Evolutionary conservation across 2,113 vertebrate species (phyloP).

Genomic region (Catagonus wagneri): DNA sequence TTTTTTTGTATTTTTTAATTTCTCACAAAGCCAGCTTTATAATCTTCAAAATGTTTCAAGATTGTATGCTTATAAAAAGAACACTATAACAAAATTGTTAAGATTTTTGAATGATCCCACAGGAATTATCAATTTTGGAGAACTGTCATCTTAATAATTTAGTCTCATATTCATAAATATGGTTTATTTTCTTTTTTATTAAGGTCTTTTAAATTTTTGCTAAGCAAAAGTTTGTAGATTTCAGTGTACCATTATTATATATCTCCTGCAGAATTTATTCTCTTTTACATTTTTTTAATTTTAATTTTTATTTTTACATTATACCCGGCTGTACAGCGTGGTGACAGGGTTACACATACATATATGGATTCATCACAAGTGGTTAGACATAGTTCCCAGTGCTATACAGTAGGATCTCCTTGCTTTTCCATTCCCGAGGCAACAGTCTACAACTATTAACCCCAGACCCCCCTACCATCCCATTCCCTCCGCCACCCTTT

Average conservation of each 20-base stretch:
- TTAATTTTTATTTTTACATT: too few relatives aligned
- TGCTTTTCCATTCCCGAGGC: too few relatives aligned
- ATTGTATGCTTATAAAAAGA: neutral
- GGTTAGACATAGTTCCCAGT: too few relatives aligned
- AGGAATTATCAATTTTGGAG: neutral
- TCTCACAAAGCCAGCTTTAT: neutral
- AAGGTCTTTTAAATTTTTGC: neutral
- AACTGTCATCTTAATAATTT: neutral
- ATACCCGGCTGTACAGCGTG: too few relatives aligned
- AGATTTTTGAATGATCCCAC: neutral
- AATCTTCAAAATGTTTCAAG: neutral
- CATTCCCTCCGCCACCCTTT: too few relatives aligned
- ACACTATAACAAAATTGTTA: neutral
- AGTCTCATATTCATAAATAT: neutral
- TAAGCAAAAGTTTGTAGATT: neutral
- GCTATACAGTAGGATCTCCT: too few relatives aligned
- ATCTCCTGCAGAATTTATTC: neutral
- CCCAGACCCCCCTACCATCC: too few relatives aligned
- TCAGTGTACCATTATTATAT: neutral
- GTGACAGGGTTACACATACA: too few relatives aligned
- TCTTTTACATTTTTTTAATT: too few relatives aligned
- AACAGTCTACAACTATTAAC: too few relatives aligned
- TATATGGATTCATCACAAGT: too few relatives aligned
- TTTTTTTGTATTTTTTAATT: neutral
- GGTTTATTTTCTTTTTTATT: neutral